These are phyloP conservation scores for Stictonetta naevosa DNA, from an alignment of 2,113 vertebrate species.

Conservation along the genomic window DNA sequence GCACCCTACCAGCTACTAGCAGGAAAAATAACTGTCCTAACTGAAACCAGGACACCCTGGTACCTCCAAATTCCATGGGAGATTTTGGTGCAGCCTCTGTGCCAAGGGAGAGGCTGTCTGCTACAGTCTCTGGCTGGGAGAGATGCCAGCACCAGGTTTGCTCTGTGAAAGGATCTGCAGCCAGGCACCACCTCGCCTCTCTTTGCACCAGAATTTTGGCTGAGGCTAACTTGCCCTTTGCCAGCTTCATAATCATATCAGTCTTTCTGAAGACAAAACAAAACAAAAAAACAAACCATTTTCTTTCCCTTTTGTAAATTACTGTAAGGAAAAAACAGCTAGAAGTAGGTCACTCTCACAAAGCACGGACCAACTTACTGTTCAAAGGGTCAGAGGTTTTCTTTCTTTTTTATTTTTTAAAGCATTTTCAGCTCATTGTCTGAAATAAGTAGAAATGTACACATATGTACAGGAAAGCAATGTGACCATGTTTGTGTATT, in stretches of 20 bases:
- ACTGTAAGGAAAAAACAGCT: background rate
- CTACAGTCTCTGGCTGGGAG: background rate
- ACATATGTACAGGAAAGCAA: fast-evolving
- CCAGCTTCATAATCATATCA: background rate
- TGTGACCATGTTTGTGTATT: background rate
- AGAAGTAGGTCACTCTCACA: background rate
- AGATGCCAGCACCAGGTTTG: background rate
- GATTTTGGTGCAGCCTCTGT: background rate
- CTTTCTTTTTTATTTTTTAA: background rate
- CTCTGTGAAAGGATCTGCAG: background rate
- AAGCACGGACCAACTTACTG: background rate
- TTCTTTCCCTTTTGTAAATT: background rate
- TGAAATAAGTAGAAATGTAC: background rate
- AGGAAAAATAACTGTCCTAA: too few relatives aligned
- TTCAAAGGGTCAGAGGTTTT: background rate
- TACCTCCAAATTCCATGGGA: background rate
- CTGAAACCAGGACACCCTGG: too few relatives aligned
- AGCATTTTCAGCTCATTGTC: background rate
- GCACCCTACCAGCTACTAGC: too few relatives aligned
- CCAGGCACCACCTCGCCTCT: too few relatives aligned
- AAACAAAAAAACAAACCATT: too few relatives aligned
- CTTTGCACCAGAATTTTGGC: background rate
- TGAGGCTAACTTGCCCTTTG: background rate
- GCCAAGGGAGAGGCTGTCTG: background rate
- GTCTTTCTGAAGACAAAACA: too few relatives aligned